Conservation (phyloP, 2,797 vertebrate species). For the Ataeniobius toweri region DNA sequence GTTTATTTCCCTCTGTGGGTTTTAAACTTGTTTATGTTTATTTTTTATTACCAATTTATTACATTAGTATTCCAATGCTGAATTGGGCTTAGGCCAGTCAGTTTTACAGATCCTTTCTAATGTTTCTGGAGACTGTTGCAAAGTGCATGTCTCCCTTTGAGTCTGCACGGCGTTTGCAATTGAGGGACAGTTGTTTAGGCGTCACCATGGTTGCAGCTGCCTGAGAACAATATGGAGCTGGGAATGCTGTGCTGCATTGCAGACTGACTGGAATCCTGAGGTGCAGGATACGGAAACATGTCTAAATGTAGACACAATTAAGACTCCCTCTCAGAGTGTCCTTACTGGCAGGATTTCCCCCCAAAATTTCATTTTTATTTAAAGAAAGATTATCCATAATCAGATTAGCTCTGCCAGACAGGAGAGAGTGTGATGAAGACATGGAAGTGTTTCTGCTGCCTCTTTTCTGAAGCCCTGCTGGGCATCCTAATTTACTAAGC, state of each 20-base stretch:
- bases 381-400: constrained; percentile 32
- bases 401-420: constrained; percentile 41
- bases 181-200: constrained; percentile 71
- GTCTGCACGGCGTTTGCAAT: constrained; percentile 24
- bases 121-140: constrained; percentile 30
- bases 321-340: constrained; percentile 10
- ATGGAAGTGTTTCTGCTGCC: constrained; percentile 55
- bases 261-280: constrained; percentile 54
- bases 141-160: constrained; percentile 17
- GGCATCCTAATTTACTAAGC: constrained; percentile 68
- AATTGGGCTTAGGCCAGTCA: constrained; percentile 1
- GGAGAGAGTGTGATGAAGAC: constrained; percentile 40
- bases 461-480: constrained; percentile 65
- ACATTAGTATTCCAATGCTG: neutral
- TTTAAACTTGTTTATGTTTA: constrained; percentile 1
- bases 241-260: constrained; percentile 54
- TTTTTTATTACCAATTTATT: neutral
- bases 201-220: constrained; percentile 76
- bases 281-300: constrained; percentile 32
- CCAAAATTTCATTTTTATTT: constrained; percentile 17
- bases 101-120: constrained; percentile 9
- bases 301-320: constrained; percentile 11
- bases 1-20: neutral
- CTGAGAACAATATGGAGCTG: constrained; percentile 66
- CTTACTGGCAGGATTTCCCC: constrained; percentile 16